These are phyloP conservation scores for Nephrocerus scutellatus DNA, from an alignment of 2,888 invertebrate species.

Conservation along the genomic window DNA sequence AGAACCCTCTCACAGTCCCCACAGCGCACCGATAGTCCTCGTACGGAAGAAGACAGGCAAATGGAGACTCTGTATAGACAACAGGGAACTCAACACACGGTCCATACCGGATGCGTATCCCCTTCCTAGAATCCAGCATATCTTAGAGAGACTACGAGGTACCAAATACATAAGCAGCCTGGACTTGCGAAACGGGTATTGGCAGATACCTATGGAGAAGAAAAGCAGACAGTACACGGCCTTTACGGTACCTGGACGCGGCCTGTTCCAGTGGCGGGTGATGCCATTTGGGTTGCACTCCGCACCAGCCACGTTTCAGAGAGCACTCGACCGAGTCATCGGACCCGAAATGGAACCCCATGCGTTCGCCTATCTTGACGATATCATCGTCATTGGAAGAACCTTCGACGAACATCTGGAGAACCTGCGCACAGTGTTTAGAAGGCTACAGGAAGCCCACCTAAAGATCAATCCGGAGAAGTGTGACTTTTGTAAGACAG, in stretches of 20 bases:
- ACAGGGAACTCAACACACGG: not conserved
- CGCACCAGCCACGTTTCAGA: slow-evolving; percentile 1
- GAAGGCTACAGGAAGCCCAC: not conserved
- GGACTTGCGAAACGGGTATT: slow-evolving; percentile 5
- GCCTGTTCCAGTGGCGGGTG: not conserved
- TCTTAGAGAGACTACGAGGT: not conserved
- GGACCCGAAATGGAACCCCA: not conserved
- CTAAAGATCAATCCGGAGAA: slow-evolving; percentile 1
- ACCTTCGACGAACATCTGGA: not conserved
- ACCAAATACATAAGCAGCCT: not conserved
- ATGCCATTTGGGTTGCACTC: slow-evolving; percentile 2
- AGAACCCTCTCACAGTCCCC: slow-evolving; percentile 2
- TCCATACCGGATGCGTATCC: slow-evolving; percentile 2
- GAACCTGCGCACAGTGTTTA: not conserved
- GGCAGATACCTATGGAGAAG: slow-evolving; percentile 1
- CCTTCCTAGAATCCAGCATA: not conserved
- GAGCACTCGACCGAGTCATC: not conserved
- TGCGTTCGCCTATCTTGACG: slow-evolving; percentile 1
- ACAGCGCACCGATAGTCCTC: slow-evolving; percentile 1
- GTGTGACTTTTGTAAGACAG: not conserved
- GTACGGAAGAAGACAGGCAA: slow-evolving; percentile 2
- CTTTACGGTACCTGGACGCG: slow-evolving; percentile 1
- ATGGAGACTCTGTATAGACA: slow-evolving; percentile 11
- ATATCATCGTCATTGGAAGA: slow-evolving; percentile 1
- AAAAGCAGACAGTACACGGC: not conserved